phyloP scores from a whole-genome alignment of 2,113 vertebrate species.

The Megalops atlanticus region DNA sequence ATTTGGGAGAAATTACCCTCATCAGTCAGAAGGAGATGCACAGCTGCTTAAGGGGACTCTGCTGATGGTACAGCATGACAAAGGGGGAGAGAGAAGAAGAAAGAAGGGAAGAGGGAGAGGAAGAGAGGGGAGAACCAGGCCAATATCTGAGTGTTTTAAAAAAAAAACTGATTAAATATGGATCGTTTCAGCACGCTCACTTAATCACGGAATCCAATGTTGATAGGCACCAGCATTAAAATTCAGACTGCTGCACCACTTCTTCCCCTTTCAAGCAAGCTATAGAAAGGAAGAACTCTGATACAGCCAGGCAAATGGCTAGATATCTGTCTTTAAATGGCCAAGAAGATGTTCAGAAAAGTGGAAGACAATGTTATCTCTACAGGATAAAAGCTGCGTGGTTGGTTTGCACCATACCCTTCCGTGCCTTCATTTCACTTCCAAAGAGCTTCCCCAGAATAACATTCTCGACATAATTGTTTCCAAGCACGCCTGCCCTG shows the following conservation, averaged over 20 bases:
- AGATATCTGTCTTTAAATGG: too few relatives aligned
- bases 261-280: neutral
- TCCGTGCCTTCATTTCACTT: too few relatives aligned
- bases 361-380: too few relatives aligned
- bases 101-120: neutral
- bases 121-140: slow-evolving; percentile 11
- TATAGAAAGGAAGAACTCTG: neutral
- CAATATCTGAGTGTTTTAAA: neutral
- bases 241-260: neutral
- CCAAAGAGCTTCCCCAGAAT: too few relatives aligned
- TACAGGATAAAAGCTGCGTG: too few relatives aligned
- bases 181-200: neutral
- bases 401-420: too few relatives aligned
- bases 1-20: slow-evolving; percentile 81
- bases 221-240: neutral
- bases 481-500: too few relatives aligned
- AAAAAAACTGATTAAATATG: slow-evolving; percentile 18
- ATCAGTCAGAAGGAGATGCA: slow-evolving; percentile 79
- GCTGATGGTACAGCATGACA: slow-evolving; percentile 71
- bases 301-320: too few relatives aligned
- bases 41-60: slow-evolving; percentile 74
- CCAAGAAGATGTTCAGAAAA: too few relatives aligned
- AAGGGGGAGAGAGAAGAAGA: slow-evolving; percentile 41
- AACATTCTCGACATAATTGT: too few relatives aligned
- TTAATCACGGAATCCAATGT: neutral